Base-by-base conservation (phyloP, 2,797 vertebrate genomes). In the Artibeus jamaicensis region DNA sequence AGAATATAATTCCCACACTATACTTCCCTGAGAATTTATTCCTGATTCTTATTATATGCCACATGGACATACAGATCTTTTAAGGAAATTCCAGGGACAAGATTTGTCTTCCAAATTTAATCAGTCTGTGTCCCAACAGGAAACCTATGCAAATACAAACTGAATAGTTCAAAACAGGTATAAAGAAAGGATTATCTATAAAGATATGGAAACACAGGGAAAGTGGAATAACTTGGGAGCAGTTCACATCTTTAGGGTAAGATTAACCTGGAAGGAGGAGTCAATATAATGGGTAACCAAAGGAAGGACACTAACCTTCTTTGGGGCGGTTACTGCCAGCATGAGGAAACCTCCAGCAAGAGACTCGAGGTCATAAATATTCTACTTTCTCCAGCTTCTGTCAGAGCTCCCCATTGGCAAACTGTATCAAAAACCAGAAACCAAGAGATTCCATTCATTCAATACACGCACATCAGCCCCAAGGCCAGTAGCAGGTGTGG, bases 71-170 rank as follows among this genome's bases (percentile, higher is more conserved):
- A 16, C 0, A 16, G 24, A 50, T 68, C 55, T 46, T 76, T 86
- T 81, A 85, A 79, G 77, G 37, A 92, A 29, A 0, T 10, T 77
- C 6, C 46, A 62, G 37, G 24, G 71, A 93, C 57, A 94, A 95
- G 21, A 81, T 84, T 67, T 84, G 12, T 81, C 71, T 96, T 83
- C 73, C 76, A 81, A 77, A 87, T 84, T 70, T 93, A 91, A 87
- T 73, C 50, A 70, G 9, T 50, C 6, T 48, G 19, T 44, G 24
- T 90, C 55, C 53, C 86, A 89, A 55, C 1, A 81, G 32, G 67
- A 94, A 91, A 67, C 42, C 59, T 44, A 85, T 71, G 22, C 55
- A 93, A 89, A 81, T 50, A 70, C 18, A 74, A 79, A 68, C n/a
- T 86, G 6, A 10, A 53, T 81, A 71, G 37, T 74, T 83, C 46